A percentile compares a stretch with the other conserved stretches of the same genome.
Evolutionary conservation across 2,113 vertebrate genomes (phyloP).

Genomic region (Alces alces): DNA sequence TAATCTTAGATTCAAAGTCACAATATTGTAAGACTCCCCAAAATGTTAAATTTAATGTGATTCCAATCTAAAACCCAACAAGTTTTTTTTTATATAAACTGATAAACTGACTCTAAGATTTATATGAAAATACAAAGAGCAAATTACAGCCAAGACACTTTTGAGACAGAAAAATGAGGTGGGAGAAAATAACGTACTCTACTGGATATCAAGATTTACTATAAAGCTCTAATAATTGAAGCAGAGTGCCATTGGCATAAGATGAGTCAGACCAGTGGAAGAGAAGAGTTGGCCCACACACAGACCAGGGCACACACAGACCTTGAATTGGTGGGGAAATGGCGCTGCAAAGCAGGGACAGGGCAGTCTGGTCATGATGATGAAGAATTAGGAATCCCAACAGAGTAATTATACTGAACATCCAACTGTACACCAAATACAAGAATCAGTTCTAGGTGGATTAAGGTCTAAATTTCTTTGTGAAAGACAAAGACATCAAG

Average conservation of each 20-base stretch:
- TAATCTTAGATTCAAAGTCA: neutral
- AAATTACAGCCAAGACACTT: neutral
- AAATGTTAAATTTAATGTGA: neutral
- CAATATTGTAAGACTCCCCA: neutral
- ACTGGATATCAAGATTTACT: neutral
- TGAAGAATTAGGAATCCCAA: neutral
- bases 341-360: neutral
- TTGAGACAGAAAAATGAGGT: neutral
- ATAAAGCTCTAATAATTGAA: neutral
- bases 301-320: neutral
- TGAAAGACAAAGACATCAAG: neutral
- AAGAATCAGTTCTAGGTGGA: neutral
- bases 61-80: neutral
- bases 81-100: neutral
- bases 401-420: neutral
- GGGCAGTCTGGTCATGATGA: neutral
- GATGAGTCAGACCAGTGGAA: neutral
- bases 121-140: neutral
- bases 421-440: neutral
- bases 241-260: accelerated
- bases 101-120: neutral
- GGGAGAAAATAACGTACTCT: neutral
- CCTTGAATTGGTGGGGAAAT: too few relatives aligned
- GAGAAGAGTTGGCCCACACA: neutral
- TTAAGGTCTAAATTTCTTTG: neutral